Conservation (phyloP, 1,140 invertebrate genomes). For the Lasaia peninsularis region DNA sequence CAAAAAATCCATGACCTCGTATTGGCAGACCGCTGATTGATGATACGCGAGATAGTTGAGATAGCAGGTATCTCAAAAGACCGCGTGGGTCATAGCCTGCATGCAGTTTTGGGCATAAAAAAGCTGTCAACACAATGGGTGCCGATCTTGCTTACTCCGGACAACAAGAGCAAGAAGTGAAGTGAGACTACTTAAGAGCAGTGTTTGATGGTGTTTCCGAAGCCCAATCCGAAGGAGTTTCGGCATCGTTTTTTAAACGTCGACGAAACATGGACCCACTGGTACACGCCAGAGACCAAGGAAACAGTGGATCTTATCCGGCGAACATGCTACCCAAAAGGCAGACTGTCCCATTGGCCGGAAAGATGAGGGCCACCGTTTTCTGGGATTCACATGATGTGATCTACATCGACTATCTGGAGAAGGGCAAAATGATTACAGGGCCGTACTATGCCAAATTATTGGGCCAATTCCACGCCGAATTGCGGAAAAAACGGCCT, state of each 20-base stretch:
- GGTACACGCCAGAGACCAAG: conserved; percentile 53
- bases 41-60: too few relatives aligned
- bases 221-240: conserved; percentile 47
- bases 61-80: too few relatives aligned
- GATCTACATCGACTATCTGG: too few relatives aligned
- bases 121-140: conserved; percentile 37
- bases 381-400: too few relatives aligned
- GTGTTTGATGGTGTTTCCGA: conserved; percentile 46
- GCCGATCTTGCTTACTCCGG: conserved; percentile 41
- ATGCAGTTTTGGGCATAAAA: conserved; percentile 36
- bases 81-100: conserved; percentile 37
- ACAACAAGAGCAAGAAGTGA: conserved; percentile 41
- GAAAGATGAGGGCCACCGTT: too few relatives aligned
- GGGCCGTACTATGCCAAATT: too few relatives aligned
- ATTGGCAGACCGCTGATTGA: too few relatives aligned
- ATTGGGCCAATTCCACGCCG: too few relatives aligned
- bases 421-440: too few relatives aligned
- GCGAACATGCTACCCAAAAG: conserved; percentile 43
- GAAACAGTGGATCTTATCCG: conserved; percentile 30
- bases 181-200: conserved; percentile 37
- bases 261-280: conserved; percentile 54
- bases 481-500: too few relatives aligned
- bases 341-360: conserved; percentile 40
- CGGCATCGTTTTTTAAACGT: conserved; percentile 37
- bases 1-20: conserved; percentile 38